Percentiles rank a stretch among this genome's conserved stretches.
These are phyloP conservation scores for Phocoena sinus DNA, from an alignment of 2,113 vertebrate species.

Conservation along the genomic window DNA sequence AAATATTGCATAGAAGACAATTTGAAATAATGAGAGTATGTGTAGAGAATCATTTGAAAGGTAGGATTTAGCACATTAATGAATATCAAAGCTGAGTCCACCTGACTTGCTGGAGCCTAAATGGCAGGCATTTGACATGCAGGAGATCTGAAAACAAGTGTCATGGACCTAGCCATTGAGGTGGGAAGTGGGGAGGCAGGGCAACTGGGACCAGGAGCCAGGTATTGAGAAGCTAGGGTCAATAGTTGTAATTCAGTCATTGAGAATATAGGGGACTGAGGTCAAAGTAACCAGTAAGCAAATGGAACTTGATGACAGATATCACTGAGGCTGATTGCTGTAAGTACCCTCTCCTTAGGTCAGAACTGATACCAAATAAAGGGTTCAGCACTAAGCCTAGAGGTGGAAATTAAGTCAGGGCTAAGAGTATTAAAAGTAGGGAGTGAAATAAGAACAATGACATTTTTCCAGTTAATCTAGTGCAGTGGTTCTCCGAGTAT, in stretches of 20 bases:
- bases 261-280: neutral
- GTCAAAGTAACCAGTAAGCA: neutral
- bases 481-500: neutral
- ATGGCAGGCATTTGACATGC: neutral
- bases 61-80: neutral
- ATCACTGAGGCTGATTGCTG: neutral
- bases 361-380: neutral
- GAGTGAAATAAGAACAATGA: neutral
- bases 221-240: neutral
- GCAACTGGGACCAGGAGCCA: neutral
- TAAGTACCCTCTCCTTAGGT: neutral
- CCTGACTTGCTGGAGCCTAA: neutral
- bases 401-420: neutral
- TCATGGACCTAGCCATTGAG: neutral
- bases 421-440: neutral
- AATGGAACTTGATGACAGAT: neutral
- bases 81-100: neutral
- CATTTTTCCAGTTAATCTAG: neutral
- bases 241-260: constrained; percentile 14
- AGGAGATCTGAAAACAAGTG: neutral
- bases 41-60: neutral
- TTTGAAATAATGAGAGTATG: neutral
- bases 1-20: neutral
- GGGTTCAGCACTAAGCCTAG: neutral
- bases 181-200: neutral